Evolutionary conservation across 2,113 vertebrate genomes (phyloP), one percentile per base, ranked within the genome.

Genomic region (Dolichallabes microphthalmus): DNA sequence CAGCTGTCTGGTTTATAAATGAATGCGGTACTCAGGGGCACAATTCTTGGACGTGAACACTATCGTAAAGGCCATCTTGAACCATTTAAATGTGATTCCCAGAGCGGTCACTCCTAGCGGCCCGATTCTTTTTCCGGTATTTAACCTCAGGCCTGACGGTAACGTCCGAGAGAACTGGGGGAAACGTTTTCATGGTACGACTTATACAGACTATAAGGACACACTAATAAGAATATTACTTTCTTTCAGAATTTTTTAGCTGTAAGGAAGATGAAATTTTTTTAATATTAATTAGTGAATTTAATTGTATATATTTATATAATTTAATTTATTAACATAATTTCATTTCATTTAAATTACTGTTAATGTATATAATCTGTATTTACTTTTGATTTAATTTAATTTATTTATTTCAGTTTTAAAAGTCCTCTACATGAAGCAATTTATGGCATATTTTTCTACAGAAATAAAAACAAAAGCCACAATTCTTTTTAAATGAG

Each of bases 1-100:
- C 53, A n/a, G 9, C 7, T 1, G 27, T 11, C 14, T 55, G 52
- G 52, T 19, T 10, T 77, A 12, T 20, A 55, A 32, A 57, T 20
- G 30, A 60, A 45, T 75, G 50, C n/a, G 76, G 39, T 63, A 61
- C 82, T 64, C 82, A 14, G 58, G 82, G 71, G 82, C 57, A 52
- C 58, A 17, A 15, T 63, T 76, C 27, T 17, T 20, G 69, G 71
- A 74, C 71, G 35, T 20, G 69, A 52, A 32, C 69, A 76, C 57
- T 35, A 60, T 79, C 27, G 76, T 60, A 30, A 60, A 39, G 32
- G 60, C 32, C 82, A 61, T 64, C 57, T 39, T 82, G 81, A 71
- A 73, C 15, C 25, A 19, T 61, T 76, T 45, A 61, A 27, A 39
- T 15, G 22, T 30, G 19, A 39, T 32, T 32, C 76, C 30, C 76